Percentiles rank a stretch among this genome's conserved stretches.
Conservation (phyloP, 1,140 invertebrate species). For the Sitophilus oryzae region DNA sequence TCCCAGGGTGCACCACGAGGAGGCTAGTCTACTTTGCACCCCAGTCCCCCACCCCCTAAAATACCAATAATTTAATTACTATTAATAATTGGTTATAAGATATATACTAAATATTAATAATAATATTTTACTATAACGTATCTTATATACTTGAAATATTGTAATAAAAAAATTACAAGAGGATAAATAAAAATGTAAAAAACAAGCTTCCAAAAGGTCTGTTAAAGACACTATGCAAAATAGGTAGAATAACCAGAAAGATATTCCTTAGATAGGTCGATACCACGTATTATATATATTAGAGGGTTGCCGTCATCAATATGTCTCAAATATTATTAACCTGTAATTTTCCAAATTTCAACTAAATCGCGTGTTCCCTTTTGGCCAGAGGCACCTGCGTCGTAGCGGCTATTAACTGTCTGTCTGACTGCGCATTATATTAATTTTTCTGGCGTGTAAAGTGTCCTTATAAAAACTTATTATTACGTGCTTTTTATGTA, state of each 20-base stretch:
- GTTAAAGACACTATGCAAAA: conserved; percentile 12
- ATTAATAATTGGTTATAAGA: no score
- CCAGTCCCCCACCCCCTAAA: no score
- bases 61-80: no score
- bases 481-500: conserved; percentile 15
- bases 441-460: conserved; percentile 26
- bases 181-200: conserved; percentile 12
- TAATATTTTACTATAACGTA: no score
- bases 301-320: conserved; percentile 24
- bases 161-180: conserved; percentile 6
- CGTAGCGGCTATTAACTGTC: conserved; percentile 21
- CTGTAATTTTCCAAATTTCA: conserved; percentile 27
- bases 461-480: conserved; percentile 21
- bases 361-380: conserved; percentile 26
- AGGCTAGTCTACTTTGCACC: no score
- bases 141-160: no score
- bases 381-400: conserved; percentile 23
- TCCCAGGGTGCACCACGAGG: no score
- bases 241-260: conserved; percentile 19
- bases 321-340: conserved; percentile 25
- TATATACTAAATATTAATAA: no score
- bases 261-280: conserved; percentile 13
- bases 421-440: conserved; percentile 24
- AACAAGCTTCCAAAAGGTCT: conserved; percentile 1
- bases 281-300: conserved; percentile 22